Evolutionary conservation across 2,113 vertebrate genomes (phyloP), one percentile per base, ranked within the genome.

Genomic region (Colossoma macropomum): DNA sequence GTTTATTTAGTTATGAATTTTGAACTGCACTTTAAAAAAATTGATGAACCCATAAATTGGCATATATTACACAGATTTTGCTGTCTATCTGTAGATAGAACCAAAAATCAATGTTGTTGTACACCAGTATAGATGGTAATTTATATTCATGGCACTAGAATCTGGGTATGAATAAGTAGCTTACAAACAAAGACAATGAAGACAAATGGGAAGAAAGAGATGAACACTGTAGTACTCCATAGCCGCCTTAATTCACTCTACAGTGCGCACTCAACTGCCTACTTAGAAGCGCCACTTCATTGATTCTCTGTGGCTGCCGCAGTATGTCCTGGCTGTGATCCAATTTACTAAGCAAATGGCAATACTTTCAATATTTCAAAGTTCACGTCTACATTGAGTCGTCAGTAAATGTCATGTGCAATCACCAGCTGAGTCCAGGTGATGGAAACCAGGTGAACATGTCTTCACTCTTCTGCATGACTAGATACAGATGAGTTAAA

Each of bases 321-420:
- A 80, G 79, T 63, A 50, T 48, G 60, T 71, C 41, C 32, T 54
- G 75, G 60, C 62, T 79, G 50, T 56, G 63, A 81, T 85, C 82
- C 82, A 88, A 80, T 90, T 86, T 73, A 63, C 84, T 80, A 28
- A 84, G 79, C 77, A 88, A 91, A 89, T 81, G 82, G 75, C 75
- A 80, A 63, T 72, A 81, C 80, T 54, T 86, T 89, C 90, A 88
- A 88, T 81, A 88, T 90, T 89, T 89, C 48, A 88, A 81, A 86
- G 86, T 85, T 90, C 68, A 86, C 76, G 73, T 7, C 21, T 15
- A 84, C 41, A 59, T 68, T 65, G 68, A 76, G 54, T 41, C 65
- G 48, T 77, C 13, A 77, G 59, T 56, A 88, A 88, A 90, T 87
- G 79, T 52, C 85, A 86, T 70, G 77, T 45, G 76, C 65, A 80